Percentiles rank a stretch among this genome's conserved stretches.
phyloP scores from a whole-genome alignment of 2,888 invertebrate genomes.

The Pyrochroa serraticornis region DNA sequence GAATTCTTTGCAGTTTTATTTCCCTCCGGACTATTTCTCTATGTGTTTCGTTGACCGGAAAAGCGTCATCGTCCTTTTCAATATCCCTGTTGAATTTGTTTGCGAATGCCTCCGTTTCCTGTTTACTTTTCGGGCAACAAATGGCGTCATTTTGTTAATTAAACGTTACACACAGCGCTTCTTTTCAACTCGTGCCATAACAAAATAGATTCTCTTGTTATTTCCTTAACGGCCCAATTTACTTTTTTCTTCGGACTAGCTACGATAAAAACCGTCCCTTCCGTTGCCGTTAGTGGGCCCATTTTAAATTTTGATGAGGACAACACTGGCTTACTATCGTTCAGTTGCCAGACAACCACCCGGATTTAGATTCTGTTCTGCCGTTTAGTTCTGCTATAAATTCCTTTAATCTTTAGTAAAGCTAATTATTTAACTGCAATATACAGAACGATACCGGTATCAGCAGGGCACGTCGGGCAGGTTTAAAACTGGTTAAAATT shows the following conservation, averaged over 20 bases:
- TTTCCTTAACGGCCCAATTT: conserved; percentile 15
- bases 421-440: conserved; percentile 26
- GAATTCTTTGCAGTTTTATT: too few species aligned
- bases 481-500: conserved; percentile 17
- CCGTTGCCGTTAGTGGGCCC: conserved; percentile 11
- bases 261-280: conserved; percentile 8
- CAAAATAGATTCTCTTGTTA: conserved; percentile 4
- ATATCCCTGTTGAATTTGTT: too few species aligned
- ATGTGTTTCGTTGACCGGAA: too few species aligned
- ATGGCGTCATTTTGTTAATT: too few species aligned
- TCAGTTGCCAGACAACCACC: neutral
- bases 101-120: too few species aligned
- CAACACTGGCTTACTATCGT: conserved; percentile 2
- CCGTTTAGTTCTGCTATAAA: conserved; percentile 19
- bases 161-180: too few species aligned
- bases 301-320: conserved; percentile 29
- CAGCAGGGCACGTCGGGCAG: conserved; percentile 4
- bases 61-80: too few species aligned
- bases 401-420: conserved; percentile 22
- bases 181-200: neutral
- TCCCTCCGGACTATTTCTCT: too few species aligned
- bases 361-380: conserved; percentile 24
- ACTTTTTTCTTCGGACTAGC: neutral
- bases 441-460: neutral
- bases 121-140: too few species aligned